These are phyloP conservation scores for Hoplias malabaricus DNA, from an alignment of 2,113 vertebrate species.

Conservation along the genomic window DNA sequence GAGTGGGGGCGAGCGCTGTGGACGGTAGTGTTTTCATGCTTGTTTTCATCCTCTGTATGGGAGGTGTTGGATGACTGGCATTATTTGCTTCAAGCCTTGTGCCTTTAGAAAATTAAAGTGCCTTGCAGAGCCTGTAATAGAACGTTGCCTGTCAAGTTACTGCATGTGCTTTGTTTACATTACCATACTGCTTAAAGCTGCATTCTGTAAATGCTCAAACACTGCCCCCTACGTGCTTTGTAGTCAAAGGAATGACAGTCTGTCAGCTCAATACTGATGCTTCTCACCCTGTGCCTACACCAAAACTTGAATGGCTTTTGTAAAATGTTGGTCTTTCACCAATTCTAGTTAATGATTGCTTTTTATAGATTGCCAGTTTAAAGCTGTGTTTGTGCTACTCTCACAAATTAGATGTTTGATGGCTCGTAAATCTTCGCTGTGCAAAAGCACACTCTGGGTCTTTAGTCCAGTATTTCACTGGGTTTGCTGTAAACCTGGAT, in stretches of 20 bases:
- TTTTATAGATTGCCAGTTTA: neutral
- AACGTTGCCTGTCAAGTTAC: neutral
- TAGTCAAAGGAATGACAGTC: neutral
- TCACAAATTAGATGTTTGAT: neutral
- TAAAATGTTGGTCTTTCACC: neutral
- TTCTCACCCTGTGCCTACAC: neutral
- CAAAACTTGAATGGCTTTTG: neutral
- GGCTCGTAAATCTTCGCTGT: neutral
- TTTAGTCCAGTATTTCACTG: conserved; percentile 11
- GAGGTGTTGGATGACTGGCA: neutral
- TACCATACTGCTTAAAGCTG: neutral
- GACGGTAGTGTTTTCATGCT: conserved; percentile 38
- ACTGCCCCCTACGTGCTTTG: neutral
- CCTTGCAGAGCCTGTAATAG: neutral
- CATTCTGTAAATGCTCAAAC: neutral
- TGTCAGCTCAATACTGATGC: neutral
- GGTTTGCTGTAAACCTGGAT: conserved; percentile 6
- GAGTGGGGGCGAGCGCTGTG: conserved; percentile 50
- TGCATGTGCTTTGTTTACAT: conserved; percentile 15
- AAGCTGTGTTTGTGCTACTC: neutral
- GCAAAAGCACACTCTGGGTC: conserved; percentile 5
- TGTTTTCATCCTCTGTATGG: neutral
- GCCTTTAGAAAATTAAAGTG: neutral
- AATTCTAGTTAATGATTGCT: neutral
- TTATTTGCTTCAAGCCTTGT: neutral